These are phyloP conservation scores for Eulithis testata DNA, from an alignment of 2,888 invertebrate species.

Conservation along the genomic window DNA sequence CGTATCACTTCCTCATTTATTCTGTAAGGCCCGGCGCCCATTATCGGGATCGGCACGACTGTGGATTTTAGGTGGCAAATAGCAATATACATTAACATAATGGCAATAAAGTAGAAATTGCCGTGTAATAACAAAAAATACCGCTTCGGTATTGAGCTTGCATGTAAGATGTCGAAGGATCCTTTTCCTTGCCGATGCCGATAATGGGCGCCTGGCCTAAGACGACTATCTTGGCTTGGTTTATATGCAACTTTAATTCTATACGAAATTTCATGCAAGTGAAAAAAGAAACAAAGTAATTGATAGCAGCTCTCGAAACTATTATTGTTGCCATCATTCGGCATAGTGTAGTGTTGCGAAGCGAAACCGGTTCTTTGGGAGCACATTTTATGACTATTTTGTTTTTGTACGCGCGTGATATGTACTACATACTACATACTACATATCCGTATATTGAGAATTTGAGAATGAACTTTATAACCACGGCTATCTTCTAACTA, in stretches of 20 bases:
- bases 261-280: constrained; percentile 27
- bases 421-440: constrained; percentile 16
- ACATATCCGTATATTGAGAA: constrained; percentile 18
- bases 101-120: no score
- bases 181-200: no score
- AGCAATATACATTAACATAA: no score
- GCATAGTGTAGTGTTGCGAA: constrained; percentile 40
- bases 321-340: constrained; percentile 42
- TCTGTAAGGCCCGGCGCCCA: no score
- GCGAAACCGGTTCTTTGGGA: constrained; percentile 50
- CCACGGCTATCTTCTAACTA: no score
- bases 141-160: no score
- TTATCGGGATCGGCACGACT: no score
- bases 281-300: constrained; percentile 35
- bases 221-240: constrained; percentile 52
- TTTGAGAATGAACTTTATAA: neutral
- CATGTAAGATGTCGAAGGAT: no score
- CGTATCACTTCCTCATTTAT: constrained; percentile 69
- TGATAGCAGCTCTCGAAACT: constrained; percentile 41
- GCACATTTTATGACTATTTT: constrained; percentile 27
- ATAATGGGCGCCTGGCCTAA: no score
- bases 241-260: constrained; percentile 30
- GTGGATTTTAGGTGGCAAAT: no score
- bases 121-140: no score
- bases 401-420: constrained; percentile 35